A percentile compares a stretch with the other conserved stretches of the same genome.
Evolutionary conservation across 2,888 invertebrate genomes (phyloP).

Genomic region (Melikaiella ostensackeni): DNA sequence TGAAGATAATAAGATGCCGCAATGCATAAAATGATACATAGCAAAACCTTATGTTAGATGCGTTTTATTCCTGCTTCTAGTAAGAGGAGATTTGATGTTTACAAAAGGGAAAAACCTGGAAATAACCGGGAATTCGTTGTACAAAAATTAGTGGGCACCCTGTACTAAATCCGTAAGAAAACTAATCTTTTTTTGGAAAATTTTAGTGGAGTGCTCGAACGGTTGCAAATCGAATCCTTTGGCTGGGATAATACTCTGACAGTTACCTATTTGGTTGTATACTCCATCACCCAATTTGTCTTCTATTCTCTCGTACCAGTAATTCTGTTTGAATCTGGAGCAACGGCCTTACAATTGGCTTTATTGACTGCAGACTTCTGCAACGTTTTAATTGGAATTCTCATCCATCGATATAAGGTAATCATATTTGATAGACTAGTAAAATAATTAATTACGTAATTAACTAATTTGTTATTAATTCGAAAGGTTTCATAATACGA

Average conservation of each 20-base stretch:
- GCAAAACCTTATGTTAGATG: no score
- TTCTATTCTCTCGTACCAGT: slow-evolving; percentile 88
- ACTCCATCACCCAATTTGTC: slow-evolving; percentile 85
- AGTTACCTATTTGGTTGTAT: slow-evolving; percentile 80
- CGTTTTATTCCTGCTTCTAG: no score
- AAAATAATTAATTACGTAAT: neutral
- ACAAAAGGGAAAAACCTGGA: no score
- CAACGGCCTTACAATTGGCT: slow-evolving; percentile 90
- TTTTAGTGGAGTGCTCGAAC: slow-evolving; percentile 82
- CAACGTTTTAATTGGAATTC: slow-evolving; percentile 88
- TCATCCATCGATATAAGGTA: slow-evolving; percentile 89
- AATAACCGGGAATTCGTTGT: no score
- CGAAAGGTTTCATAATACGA: neutral
- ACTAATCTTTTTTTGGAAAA: neutral
- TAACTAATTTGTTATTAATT: neutral
- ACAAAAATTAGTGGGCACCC: no score
- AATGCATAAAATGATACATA: no score
- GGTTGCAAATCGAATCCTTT: slow-evolving; percentile 83
- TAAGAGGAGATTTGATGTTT: no score
- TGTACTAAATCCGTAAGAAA: neutral
- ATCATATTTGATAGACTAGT: neutral
- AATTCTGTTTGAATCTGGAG: slow-evolving; percentile 87
- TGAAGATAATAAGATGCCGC: no score
- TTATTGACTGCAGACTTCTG: slow-evolving; percentile 92
- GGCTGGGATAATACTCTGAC: slow-evolving; percentile 83